Evolutionary conservation across 2,888 invertebrate species (phyloP).

Genomic region (Nomada goodeniana): DNA sequence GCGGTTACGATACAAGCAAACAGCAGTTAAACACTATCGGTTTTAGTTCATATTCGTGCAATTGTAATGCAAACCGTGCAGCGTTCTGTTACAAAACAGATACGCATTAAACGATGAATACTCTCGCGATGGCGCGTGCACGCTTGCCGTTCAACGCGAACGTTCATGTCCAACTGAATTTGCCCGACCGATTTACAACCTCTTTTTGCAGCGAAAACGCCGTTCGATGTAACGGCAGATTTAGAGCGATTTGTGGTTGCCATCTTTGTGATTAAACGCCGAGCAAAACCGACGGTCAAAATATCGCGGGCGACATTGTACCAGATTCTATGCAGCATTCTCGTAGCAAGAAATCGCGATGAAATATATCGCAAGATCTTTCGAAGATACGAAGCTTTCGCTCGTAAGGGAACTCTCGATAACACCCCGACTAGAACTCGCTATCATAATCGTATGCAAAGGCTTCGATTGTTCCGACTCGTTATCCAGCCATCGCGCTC

Average conservation of each 20-base stretch:
- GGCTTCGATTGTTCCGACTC: background rate
- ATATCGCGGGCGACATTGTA: background rate
- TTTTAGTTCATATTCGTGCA: conserved; percentile 54
- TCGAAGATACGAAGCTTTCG: no score
- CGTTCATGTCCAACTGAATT: conserved; percentile 1
- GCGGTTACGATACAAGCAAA: conserved; percentile 52
- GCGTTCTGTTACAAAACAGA: conserved; percentile 59
- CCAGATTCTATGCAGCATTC: background rate
- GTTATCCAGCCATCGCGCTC: background rate
- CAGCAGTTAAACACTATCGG: conserved; percentile 58
- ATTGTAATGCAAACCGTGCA: conserved; percentile 58
- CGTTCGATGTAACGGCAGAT: background rate
- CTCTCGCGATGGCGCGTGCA: conserved; percentile 1
- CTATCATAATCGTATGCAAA: background rate
- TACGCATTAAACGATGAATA: conserved; percentile 57
- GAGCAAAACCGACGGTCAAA: background rate
- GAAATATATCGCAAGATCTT: no score
- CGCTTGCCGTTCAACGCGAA: conserved; percentile 17
- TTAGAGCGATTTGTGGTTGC: conserved; percentile 20
- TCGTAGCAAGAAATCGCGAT: background rate
- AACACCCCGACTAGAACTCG: background rate
- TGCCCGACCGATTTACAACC: conserved; percentile 34
- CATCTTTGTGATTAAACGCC: background rate
- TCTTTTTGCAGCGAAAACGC: background rate
- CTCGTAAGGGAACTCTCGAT: background rate